Conservation (phyloP, 2,797 vertebrate species). For the Loris lydekkerianus region DNA sequence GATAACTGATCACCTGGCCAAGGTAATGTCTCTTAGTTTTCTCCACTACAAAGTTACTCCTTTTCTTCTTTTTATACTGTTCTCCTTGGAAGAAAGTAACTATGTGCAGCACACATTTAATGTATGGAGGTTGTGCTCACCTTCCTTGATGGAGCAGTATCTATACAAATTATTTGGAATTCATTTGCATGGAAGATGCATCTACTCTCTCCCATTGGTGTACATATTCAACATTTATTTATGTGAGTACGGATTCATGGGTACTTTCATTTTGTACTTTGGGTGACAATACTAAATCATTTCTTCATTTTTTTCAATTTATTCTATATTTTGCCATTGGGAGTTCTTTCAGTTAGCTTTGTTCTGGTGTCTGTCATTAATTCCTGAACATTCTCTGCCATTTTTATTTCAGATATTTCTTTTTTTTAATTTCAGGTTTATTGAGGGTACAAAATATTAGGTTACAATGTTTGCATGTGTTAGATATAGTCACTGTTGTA, state of each 20-base stretch:
- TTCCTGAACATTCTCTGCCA: constrained; percentile 19
- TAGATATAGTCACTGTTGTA: too few species aligned
- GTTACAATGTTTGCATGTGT: too few species aligned
- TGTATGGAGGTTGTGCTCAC: background rate
- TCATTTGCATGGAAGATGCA: background rate
- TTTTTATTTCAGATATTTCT: background rate
- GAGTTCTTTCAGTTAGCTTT: background rate
- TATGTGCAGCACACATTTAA: background rate
- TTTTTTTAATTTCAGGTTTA: too few species aligned
- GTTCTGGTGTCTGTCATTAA: background rate
- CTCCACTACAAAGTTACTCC: background rate
- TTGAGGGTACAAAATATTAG: too few species aligned
- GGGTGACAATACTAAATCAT: background rate
- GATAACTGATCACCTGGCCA: background rate
- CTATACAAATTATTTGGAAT: background rate
- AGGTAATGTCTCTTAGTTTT: background rate
- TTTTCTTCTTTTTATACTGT: background rate
- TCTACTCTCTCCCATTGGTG: background rate
- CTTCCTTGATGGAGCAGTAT: background rate
- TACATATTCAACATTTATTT: background rate
- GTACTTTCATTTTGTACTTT: constrained; percentile 28
- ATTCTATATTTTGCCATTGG: background rate
- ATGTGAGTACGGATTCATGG: background rate
- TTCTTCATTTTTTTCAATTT: background rate
- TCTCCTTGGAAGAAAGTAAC: background rate